Conservation (phyloP, 2,113 vertebrate genomes). For the Takifugu bimaculatus region DNA sequence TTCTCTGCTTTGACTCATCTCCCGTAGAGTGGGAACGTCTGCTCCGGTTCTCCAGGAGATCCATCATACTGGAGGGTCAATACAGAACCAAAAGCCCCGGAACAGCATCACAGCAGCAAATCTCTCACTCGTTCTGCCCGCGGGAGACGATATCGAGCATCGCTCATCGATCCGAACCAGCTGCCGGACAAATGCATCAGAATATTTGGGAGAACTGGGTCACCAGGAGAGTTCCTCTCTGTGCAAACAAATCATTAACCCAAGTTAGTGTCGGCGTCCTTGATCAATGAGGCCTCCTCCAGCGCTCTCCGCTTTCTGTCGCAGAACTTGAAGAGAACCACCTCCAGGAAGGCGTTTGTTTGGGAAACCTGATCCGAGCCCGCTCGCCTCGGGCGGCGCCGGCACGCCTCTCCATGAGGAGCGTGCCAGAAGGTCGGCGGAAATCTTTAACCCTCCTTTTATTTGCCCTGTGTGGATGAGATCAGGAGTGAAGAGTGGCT, state of each 20-base stretch:
- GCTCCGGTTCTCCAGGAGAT: conserved; percentile 17
- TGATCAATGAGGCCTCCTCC: conserved; percentile 9
- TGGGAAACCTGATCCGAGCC: conserved; percentile 11
- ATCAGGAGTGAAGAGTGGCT: no score
- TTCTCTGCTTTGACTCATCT: conserved; percentile 11
- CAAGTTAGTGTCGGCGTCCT: conserved; percentile 3
- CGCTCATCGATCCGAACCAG: conserved; percentile 43
- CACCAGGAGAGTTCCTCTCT: conserved; percentile 1
- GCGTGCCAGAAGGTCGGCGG: conserved; percentile 48
- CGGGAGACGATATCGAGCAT: conserved; percentile 34
- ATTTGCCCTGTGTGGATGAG: conserved; percentile 28
- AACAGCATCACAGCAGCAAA: conserved; percentile 45
- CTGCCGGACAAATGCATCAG: background rate
- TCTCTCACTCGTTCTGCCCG: conserved; percentile 42
- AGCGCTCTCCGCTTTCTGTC: background rate
- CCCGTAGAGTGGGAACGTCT: conserved; percentile 13
- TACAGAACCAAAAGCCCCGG: conserved; percentile 46
- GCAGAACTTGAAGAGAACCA: conserved; percentile 21
- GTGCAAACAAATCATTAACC: conserved; percentile 13
- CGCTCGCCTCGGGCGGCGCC: conserved; percentile 13
- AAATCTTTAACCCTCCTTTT: conserved; percentile 54
- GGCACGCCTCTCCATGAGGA: conserved; percentile 40
- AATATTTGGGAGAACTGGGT: conserved; percentile 6
- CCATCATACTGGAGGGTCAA: conserved; percentile 63
- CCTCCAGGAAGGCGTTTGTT: conserved; percentile 24